Evolutionary conservation across 2,113 vertebrate species (phyloP).

Genomic region (Microcebus lehilahytsara): DNA sequence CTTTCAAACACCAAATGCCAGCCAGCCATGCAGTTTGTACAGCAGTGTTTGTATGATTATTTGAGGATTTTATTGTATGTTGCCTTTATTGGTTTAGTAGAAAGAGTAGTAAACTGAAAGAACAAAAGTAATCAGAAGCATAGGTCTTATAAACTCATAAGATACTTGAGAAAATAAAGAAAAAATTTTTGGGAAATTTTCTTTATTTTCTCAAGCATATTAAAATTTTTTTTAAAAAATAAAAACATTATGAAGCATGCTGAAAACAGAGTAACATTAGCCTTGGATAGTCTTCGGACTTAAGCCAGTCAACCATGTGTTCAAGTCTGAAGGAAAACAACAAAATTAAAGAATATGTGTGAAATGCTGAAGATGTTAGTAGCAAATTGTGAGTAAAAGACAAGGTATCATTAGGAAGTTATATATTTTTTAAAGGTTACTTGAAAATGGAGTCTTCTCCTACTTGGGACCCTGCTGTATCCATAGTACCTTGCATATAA

Average conservation of each 20-base stretch:
- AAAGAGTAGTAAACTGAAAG: neutral
- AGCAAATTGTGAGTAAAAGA: neutral
- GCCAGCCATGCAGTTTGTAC: neutral
- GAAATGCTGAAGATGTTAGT: constrained; percentile 5
- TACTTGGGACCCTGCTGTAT: neutral
- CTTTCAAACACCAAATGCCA: constrained; percentile 30
- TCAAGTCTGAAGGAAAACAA: constrained; percentile 20
- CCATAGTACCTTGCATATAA: neutral
- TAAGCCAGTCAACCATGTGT: neutral
- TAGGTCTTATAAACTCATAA: constrained; percentile 16
- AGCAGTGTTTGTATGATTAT: constrained; percentile 19
- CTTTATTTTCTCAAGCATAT: no score
- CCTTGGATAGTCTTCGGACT: neutral
- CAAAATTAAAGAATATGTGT: neutral
- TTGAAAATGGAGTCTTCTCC: neutral
- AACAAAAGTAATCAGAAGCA: constrained; percentile 26
- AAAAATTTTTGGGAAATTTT: no score
- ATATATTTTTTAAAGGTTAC: neutral
- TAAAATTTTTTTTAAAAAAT: no score
- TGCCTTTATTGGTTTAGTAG: constrained; percentile 37
- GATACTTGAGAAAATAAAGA: constrained; percentile 22
- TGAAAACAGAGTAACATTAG: neutral
- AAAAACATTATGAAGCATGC: neutral
- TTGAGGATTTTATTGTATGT: constrained; percentile 50
- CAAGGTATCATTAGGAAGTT: neutral